phyloP scores from a whole-genome alignment of 1,140 invertebrate species.

The Bilobella aurantiaca region DNA sequence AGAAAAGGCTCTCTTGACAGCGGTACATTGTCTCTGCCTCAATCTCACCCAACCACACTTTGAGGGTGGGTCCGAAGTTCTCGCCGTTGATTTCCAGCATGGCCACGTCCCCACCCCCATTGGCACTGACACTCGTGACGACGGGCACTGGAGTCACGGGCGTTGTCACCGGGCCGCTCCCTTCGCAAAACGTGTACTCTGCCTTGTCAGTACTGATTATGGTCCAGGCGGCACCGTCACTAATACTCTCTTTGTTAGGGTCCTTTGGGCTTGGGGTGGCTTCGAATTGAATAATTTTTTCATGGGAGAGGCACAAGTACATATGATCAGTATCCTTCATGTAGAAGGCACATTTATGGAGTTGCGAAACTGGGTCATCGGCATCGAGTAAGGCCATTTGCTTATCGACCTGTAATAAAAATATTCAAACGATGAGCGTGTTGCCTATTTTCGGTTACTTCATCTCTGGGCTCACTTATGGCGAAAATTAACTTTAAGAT shows the following conservation, averaged over 20 bases:
- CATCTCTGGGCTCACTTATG: too few relatives aligned
- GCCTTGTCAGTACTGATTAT: conserved; percentile 63
- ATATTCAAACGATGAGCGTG: neutral
- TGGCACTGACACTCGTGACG: conserved; percentile 49
- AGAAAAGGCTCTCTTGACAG: conserved; percentile 51
- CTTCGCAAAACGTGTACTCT: conserved; percentile 60
- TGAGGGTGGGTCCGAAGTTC: conserved; percentile 51
- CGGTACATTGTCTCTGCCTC: conserved; percentile 56
- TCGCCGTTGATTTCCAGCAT: conserved; percentile 55
- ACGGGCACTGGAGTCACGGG: conserved; percentile 57
- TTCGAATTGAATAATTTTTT: conserved; percentile 61
- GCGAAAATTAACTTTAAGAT: too few relatives aligned
- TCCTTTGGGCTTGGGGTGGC: conserved; percentile 53
- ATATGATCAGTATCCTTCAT: conserved; percentile 59
- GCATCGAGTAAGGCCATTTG: conserved; percentile 56
- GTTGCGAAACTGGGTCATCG: conserved; percentile 59
- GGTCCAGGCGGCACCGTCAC: conserved; percentile 61
- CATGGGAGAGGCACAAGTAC: conserved; percentile 59
- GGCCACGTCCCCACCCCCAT: conserved; percentile 55
- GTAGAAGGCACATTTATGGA: conserved; percentile 64
- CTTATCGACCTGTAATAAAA: conserved; percentile 44
- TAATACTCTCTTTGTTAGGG: conserved; percentile 55
- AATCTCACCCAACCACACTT: conserved; percentile 58
- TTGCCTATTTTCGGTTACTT: too few relatives aligned
- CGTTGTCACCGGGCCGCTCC: conserved; percentile 50